phyloP scores from a whole-genome alignment of 2,113 vertebrate genomes.

The Conger conger region DNA sequence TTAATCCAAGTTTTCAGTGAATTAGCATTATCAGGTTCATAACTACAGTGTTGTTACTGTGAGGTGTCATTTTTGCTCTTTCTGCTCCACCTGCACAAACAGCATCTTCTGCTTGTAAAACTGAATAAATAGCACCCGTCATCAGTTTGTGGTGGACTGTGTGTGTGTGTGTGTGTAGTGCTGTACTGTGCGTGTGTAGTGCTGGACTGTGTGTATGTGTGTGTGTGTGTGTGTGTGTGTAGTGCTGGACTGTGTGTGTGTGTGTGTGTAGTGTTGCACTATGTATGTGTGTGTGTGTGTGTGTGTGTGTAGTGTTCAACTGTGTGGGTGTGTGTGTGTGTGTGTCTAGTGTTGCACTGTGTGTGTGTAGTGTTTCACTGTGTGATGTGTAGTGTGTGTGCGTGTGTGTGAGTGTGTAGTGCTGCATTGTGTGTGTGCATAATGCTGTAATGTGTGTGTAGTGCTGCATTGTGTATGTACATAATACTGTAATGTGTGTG shows the following conservation, averaged over 20 bases:
- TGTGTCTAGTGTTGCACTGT: no score
- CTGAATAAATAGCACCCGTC: neutral
- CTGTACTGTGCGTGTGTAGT: no score
- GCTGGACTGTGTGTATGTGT: no score
- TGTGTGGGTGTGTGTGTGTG: no score
- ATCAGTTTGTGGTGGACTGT: neutral
- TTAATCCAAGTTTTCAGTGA: neutral
- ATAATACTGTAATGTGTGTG: no score
- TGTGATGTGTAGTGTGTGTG: neutral
- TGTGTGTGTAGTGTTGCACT: no score
- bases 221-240: no score
- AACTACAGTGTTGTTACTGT: neutral
- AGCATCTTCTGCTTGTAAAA: constrained; percentile 1
- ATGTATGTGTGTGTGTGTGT: no score
- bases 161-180: neutral
- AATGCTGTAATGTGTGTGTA: neutral
- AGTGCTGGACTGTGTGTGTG: no score
- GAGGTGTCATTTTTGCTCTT: constrained; percentile 7
- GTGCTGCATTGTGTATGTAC: neutral
- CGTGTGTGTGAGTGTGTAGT: neutral
- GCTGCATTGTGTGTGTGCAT: neutral
- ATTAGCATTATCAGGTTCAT: no score
- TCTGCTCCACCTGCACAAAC: neutral
- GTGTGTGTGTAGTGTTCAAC: no score
- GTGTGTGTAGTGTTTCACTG: no score